Percentiles rank a stretch among this genome's conserved stretches.
Evolutionary conservation across 92 coral and sea anemone genomes (phyloP).

Genomic region (Micromussa lordhowensis): DNA sequence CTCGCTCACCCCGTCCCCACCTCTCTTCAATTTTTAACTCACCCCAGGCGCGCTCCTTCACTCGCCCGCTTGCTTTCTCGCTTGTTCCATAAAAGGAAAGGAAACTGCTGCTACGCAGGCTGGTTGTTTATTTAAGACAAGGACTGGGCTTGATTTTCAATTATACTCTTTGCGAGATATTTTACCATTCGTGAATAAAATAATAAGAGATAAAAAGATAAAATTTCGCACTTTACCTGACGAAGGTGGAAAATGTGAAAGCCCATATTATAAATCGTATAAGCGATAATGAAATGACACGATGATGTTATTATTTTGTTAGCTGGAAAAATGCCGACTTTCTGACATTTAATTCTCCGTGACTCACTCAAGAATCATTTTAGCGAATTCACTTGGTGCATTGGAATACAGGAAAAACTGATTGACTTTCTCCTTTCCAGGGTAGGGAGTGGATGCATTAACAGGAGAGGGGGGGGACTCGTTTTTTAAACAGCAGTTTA

Average conservation of each 20-base stretch:
- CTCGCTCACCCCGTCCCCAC: too few relatives aligned
- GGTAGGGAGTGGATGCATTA: background rate
- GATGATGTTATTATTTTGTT: background rate
- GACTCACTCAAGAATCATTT: background rate
- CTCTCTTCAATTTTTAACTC: too few relatives aligned
- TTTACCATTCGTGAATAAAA: background rate
- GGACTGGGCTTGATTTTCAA: background rate
- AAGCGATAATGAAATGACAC: background rate
- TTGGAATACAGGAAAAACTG: background rate
- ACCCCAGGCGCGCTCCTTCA: too few relatives aligned
- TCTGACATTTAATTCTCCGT: background rate
- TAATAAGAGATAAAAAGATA: background rate
- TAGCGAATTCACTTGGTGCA: background rate
- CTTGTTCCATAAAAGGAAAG: too few relatives aligned
- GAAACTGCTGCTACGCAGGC: too few relatives aligned
- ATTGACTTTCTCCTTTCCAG: background rate
- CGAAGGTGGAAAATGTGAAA: background rate
- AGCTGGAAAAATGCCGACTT: too few relatives aligned
- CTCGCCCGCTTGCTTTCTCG: too few relatives aligned
- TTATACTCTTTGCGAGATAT: background rate
- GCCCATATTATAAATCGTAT: background rate
- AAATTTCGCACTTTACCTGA: background rate
- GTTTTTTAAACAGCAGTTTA: too few relatives aligned
- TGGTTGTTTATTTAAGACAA: background rate
- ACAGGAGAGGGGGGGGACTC: too few relatives aligned